phyloP scores from a whole-genome alignment of 2,113 vertebrate species.

The Nipponia nippon region DNA sequence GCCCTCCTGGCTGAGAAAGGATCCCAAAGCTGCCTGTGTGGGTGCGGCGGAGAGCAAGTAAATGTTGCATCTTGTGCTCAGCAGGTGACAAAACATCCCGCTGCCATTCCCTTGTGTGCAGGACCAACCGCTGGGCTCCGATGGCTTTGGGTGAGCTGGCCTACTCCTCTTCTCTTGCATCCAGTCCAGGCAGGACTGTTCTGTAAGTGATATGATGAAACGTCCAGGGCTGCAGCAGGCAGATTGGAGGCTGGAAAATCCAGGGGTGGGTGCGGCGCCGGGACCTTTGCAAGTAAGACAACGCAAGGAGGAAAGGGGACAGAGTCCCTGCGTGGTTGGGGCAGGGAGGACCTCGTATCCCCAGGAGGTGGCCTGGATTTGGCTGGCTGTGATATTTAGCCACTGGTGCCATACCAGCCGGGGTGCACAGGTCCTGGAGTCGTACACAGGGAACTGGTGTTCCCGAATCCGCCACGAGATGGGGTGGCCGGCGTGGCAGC shows the following conservation, averaged over 20 bases:
- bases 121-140: not conserved
- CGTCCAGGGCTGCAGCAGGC: fast-evolving
- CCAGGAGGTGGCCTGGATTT: not conserved
- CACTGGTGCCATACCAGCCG: no score
- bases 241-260: no score
- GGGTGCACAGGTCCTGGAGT: not conserved
- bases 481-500: not conserved
- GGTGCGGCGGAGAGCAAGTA: no score
- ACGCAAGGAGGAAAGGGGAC: not conserved
- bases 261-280: not conserved
- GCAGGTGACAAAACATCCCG: not conserved
- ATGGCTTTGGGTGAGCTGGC: not conserved
- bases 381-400: not conserved
- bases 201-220: no score
- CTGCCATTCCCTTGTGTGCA: not conserved
- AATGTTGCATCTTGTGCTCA: not conserved
- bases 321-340: no score
- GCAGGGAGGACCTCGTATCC: fast-evolving
- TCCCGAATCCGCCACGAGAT: not conserved
- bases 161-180: not conserved
- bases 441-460: not conserved
- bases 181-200: not conserved
- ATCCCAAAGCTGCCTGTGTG: no score
- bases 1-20: not conserved
- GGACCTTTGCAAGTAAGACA: no score